Percentiles rank a stretch among this genome's conserved stretches.
phyloP scores from a whole-genome alignment of 1,140 invertebrate species.

The Papilio aristodemus region DNA sequence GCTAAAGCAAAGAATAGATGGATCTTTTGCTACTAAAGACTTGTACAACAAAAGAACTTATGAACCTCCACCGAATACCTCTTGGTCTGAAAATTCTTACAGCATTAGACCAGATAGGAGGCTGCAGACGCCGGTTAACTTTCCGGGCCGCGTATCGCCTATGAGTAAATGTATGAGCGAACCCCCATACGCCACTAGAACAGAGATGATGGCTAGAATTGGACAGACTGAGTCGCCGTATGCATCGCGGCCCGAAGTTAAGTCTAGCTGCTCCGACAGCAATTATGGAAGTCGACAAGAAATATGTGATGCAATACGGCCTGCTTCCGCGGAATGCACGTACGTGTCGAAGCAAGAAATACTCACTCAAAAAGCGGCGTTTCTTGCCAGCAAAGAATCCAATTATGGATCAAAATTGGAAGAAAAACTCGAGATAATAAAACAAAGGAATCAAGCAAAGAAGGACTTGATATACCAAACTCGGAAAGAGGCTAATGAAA shows the following conservation, averaged over 20 bases:
- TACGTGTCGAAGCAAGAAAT: conserved; percentile 79
- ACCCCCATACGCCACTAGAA: conserved; percentile 69
- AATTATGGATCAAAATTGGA: conserved; percentile 65
- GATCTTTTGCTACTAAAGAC: conserved; percentile 57
- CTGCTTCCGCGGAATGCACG: conserved; percentile 72
- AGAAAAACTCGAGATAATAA: conserved; percentile 78
- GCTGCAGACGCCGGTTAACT: conserved; percentile 68
- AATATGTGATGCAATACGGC: conserved; percentile 57
- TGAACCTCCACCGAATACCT: conserved; percentile 67
- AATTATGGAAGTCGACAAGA: conserved; percentile 58
- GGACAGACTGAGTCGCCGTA: conserved; percentile 68
- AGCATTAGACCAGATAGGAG: conserved; percentile 67
- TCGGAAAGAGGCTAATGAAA: conserved; percentile 74
- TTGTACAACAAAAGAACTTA: conserved; percentile 73
- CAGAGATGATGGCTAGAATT: conserved; percentile 71
- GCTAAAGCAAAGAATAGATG: conserved; percentile 73
- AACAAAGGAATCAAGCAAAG: conserved; percentile 78
- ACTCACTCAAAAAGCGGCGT: conserved; percentile 76
- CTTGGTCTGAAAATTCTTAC: conserved; percentile 69
- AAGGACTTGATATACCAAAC: conserved; percentile 79
- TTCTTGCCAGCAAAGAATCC: conserved; percentile 69
- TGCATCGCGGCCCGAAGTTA: conserved; percentile 61
- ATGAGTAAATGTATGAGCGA: conserved; percentile 77
- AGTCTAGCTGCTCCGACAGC: conserved; percentile 69
- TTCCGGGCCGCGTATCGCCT: conserved; percentile 62